Evolutionary conservation across 92 coral and sea anemone genomes (phyloP).

Genomic region (Bergia puertoricense): DNA sequence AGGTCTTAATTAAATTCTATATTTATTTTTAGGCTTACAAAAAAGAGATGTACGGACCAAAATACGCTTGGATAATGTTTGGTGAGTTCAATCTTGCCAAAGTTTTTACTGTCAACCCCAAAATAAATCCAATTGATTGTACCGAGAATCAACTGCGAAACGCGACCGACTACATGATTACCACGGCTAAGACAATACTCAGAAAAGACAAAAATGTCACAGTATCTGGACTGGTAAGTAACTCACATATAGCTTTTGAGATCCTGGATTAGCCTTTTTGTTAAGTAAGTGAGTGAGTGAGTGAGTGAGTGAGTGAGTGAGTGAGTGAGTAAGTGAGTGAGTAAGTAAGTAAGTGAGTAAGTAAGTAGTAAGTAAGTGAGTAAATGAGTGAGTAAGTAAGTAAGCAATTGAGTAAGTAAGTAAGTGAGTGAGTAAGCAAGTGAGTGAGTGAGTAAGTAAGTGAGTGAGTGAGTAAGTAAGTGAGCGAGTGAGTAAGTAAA

Average conservation of each 20-base stretch:
- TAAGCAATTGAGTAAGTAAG: too few species aligned
- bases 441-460: too few species aligned
- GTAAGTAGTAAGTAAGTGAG: too few species aligned
- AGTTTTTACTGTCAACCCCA: slow-evolving; percentile 24
- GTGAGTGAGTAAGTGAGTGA: too few species aligned
- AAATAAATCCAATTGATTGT: slow-evolving; percentile 42
- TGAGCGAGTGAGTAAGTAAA: too few species aligned
- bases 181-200: slow-evolving; percentile 63
- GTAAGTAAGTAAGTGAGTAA: too few species aligned
- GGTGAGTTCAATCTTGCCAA: slow-evolving; percentile 53
- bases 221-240: slow-evolving; percentile 87
- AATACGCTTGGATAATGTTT: slow-evolving; percentile 91
- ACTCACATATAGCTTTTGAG: background rate
- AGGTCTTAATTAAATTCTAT: background rate
- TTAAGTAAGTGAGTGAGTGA: background rate
- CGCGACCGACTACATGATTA: slow-evolving; percentile 72
- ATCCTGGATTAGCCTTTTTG: too few species aligned
- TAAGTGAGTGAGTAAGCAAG: too few species aligned
- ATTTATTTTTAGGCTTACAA: slow-evolving; percentile 71
- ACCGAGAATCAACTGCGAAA: slow-evolving; percentile 55
- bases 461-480: too few species aligned
- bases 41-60: slow-evolving; percentile 75
- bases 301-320: too few species aligned
- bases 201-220: slow-evolving; percentile 75
- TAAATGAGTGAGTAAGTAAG: too few species aligned